Conservation (phyloP, 2,888 invertebrate genomes). For the Parnassius mnemosyne region DNA sequence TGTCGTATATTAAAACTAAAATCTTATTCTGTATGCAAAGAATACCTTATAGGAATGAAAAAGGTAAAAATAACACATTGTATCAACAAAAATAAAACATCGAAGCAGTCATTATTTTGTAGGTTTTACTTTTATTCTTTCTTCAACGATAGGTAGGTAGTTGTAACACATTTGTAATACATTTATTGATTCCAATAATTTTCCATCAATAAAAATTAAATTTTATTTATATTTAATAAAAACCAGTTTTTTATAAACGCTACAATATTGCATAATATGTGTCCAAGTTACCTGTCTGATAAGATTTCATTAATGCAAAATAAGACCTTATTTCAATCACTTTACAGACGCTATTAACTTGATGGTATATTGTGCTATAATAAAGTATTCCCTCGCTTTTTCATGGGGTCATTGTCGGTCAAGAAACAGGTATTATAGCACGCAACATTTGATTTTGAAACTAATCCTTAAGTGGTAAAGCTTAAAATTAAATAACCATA, state of each 20-base stretch:
- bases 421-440: conserved; percentile 62
- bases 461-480: conserved; percentile 22
- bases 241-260: conserved; percentile 13
- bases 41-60: too few relatives aligned
- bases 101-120: too few relatives aligned
- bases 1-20: too few relatives aligned
- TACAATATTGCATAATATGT: conserved; percentile 27
- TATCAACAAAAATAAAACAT: too few relatives aligned
- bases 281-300: conserved; percentile 27
- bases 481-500: conserved; percentile 19
- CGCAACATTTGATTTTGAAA: conserved; percentile 15
- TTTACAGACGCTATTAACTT: conserved; percentile 32
- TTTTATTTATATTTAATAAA: conserved; percentile 5
- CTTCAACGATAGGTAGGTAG: neutral
- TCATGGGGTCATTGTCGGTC: conserved; percentile 71
- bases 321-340: rapidly evolving
- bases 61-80: too few relatives aligned
- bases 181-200: neutral
- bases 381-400: conserved; percentile 57
- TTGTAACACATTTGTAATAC: too few relatives aligned
- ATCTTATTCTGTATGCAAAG: too few relatives aligned
- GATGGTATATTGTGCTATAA: conserved; percentile 10
- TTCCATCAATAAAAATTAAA: conserved; percentile 5
- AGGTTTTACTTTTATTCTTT: too few relatives aligned
- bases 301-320: conserved; percentile 17